These are phyloP conservation scores for Uromys caudimaculatus DNA, from an alignment of 2,797 vertebrate genomes.

Conservation along the genomic window DNA sequence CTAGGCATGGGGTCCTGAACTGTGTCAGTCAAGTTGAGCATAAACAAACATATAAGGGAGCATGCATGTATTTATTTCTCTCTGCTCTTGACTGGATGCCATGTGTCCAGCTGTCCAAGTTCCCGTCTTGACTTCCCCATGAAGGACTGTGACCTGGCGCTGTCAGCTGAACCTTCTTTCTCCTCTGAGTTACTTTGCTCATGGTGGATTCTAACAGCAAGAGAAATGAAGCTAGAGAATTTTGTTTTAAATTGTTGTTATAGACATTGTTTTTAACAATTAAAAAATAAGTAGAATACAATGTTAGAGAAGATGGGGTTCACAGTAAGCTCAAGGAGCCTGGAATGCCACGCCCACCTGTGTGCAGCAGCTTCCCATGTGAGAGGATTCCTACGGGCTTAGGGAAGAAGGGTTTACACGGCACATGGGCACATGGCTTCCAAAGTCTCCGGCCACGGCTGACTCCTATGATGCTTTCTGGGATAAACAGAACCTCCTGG, in stretches of 20 bases:
- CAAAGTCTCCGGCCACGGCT: not conserved
- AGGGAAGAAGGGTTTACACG: not conserved
- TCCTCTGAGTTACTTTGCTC: not conserved
- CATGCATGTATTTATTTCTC: not conserved
- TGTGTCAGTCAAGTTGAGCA: not conserved
- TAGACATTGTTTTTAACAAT: not conserved
- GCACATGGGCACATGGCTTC: not conserved
- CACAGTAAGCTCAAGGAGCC: not conserved
- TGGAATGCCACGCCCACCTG: not conserved
- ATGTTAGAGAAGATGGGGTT: not conserved
- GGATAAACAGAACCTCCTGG: not conserved
- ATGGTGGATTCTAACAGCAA: too few relatives aligned
- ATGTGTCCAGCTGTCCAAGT: not conserved
- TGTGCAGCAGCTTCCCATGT: too few relatives aligned
- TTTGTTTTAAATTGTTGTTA: not conserved
- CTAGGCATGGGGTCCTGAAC: not conserved
- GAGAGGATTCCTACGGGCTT: not conserved
- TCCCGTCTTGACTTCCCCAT: not conserved
- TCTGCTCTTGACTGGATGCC: not conserved
- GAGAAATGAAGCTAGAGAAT: too few relatives aligned
- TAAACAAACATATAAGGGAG: not conserved
- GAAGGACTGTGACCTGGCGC: too few relatives aligned
- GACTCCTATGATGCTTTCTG: not conserved
- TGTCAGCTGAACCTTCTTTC: not conserved
- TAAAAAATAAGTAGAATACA: not conserved